Evolutionary conservation across 2,888 invertebrate genomes (phyloP).

Genomic region (Drosophila mulleri): DNA sequence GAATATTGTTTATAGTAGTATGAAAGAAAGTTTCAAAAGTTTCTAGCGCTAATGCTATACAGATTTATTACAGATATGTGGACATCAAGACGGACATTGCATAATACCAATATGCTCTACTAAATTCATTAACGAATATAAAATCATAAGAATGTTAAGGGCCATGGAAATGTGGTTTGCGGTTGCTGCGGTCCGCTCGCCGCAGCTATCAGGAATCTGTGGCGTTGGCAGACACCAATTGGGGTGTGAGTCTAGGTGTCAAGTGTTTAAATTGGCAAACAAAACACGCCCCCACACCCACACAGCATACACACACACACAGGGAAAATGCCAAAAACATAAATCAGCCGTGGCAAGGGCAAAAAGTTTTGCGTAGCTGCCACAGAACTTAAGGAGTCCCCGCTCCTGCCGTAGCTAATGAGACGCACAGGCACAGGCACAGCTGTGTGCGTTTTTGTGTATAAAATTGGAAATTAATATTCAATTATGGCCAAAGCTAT

Average conservation of each 20-base stretch:
- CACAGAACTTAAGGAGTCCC: slow-evolving; percentile 29
- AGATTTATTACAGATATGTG: too few relatives aligned
- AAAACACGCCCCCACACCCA: slow-evolving; percentile 6
- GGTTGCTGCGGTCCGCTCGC: slow-evolving; percentile 5
- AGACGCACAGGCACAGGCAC: slow-evolving; percentile 38
- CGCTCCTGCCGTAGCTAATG: slow-evolving; percentile 42
- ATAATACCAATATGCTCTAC: slow-evolving; percentile 1
- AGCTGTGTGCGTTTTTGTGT: slow-evolving; percentile 13
- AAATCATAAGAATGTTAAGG: slow-evolving; percentile 6
- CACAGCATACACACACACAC: not conserved
- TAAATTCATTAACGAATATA: not conserved
- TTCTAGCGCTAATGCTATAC: too few relatives aligned
- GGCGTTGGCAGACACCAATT: slow-evolving; percentile 42
- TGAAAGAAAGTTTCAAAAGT: too few relatives aligned
- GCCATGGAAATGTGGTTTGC: slow-evolving; percentile 5
- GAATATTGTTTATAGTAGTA: too few relatives aligned
- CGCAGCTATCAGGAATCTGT: slow-evolving; percentile 12
- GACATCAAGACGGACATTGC: not conserved
- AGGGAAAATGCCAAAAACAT: slow-evolving; percentile 30
- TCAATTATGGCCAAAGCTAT: slow-evolving; percentile 63
- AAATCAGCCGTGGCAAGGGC: slow-evolving; percentile 48
- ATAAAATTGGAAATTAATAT: slow-evolving; percentile 72
- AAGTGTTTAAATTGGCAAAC: slow-evolving; percentile 34
- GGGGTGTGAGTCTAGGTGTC: slow-evolving; percentile 26
- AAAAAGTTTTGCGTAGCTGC: slow-evolving; percentile 39